These are phyloP conservation scores for Agrochola lota DNA, from an alignment of 2,888 invertebrate genomes.

Conservation along the genomic window DNA sequence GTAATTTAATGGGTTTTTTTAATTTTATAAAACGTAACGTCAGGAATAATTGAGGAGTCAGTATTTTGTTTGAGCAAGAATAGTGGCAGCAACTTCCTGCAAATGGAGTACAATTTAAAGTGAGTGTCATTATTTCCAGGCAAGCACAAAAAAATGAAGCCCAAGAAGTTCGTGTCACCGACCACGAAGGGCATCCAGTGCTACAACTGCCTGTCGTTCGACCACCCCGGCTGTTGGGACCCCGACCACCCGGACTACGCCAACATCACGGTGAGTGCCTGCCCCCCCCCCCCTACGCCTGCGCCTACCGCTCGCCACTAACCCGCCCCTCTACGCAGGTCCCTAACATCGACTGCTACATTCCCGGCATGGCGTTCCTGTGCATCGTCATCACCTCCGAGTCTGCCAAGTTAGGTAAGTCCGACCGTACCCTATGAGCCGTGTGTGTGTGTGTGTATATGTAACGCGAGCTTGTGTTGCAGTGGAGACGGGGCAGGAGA, in stretches of 20 bases:
- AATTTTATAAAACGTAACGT: not conserved
- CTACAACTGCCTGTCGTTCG: constrained; percentile 88
- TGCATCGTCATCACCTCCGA: constrained; percentile 88
- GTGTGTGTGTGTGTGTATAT: not conserved
- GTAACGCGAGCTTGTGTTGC: constrained; percentile 57
- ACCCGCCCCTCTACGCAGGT: constrained; percentile 73
- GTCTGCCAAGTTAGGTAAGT: constrained; percentile 85
- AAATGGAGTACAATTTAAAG: not conserved
- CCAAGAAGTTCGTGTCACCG: constrained; percentile 84
- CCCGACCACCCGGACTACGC: constrained; percentile 87
- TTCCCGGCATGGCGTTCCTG: constrained; percentile 87
- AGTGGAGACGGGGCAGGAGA: constrained; percentile 87
- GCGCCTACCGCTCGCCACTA: not conserved
- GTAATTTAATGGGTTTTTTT: not conserved
- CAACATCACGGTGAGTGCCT: constrained; percentile 81
- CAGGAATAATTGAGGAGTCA: not conserved
- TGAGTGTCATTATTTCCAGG: constrained; percentile 68
- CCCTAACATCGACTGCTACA: constrained; percentile 88
- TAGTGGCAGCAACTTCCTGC: not conserved
- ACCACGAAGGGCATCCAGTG: constrained; percentile 86
- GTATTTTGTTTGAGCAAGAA: not conserved
- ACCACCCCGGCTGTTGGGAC: constrained; percentile 89
- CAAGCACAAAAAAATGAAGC: constrained; percentile 85
- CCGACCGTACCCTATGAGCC: not conserved
- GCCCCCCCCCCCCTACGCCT: not conserved